phyloP scores from a whole-genome alignment of 2,888 invertebrate genomes.

The Empis livida region DNA sequence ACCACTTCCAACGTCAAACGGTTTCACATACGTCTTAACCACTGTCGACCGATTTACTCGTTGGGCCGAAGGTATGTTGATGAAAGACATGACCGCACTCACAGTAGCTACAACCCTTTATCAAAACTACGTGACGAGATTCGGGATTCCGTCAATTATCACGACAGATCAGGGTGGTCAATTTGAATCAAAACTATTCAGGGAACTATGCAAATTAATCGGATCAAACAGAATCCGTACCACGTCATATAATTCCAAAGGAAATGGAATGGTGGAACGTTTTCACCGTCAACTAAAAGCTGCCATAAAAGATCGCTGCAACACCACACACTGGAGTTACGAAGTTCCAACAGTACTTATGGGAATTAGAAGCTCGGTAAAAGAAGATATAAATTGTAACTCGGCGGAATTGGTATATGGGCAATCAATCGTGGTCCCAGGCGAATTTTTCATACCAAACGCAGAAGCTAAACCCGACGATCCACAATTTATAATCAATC shows the following conservation, averaged over 20 bases:
- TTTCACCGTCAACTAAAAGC: background rate
- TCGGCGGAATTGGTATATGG: no score
- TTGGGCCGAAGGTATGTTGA: background rate
- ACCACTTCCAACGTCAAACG: background rate
- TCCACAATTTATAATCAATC: no score
- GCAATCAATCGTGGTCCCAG: no score
- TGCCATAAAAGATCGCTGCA: background rate
- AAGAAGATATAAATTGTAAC: no score
- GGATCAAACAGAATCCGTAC: background rate
- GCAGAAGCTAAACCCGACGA: no score
- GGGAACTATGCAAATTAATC: background rate
- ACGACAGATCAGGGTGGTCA: background rate
- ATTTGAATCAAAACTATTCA: background rate
- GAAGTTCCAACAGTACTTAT: no score
- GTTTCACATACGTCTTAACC: background rate
- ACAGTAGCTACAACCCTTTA: background rate
- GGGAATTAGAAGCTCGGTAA: no score
- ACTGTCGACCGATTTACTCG: background rate
- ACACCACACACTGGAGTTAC: background rate
- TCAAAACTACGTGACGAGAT: background rate
- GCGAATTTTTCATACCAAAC: no score
- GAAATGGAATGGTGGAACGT: background rate
- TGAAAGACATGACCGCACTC: background rate
- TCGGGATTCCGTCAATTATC: background rate
- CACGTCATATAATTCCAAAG: background rate